Base-by-base conservation (phyloP, 1,140 invertebrate species). In the Medauroidea extradentata region DNA sequence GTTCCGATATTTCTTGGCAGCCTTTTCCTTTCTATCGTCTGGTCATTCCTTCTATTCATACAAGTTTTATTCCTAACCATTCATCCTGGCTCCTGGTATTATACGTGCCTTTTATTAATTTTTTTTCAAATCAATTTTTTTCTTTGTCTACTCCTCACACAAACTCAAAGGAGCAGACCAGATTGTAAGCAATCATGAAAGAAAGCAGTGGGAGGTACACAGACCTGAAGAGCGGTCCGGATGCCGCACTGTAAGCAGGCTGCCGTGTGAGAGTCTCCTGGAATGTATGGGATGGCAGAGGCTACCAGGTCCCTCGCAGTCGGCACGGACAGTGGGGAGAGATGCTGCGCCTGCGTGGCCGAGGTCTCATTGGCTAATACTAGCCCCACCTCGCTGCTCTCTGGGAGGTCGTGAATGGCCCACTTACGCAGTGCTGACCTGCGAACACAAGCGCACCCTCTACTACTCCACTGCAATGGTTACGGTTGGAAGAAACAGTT, bases 351-450 rank as follows among this genome's bases (percentile, higher is more conserved):
- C 19, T 69, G 68, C 54, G 67, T 74, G 24, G 73, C 71, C 61
- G 58, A 68, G 23, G 66, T 73, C 43, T 74, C 75, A 57, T 75
- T 76, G 18, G 69, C 73, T 54, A 77, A 67, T 24, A 78, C 72
- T 54, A 77, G 65, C 49, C 58, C 58, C 0, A 81, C 68, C 71
- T 81, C 79, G 1, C 75, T 75, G 60, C 75, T 75, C 18, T 70
- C 66, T 0, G 77, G 76, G 3, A 83, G 63, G 65, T 81, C 78
- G 50, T 79, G 75, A 21, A 79, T 71, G 16, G 79, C 77, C 72
- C 82, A 79, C 63, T 83, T 81, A 38, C 81, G 71, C 57, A 83
- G 74, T 3, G 81, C 81, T 29, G 74, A 72, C 46, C 81, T 34
- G 29, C 29, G 29, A n/a, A n/a, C n/a, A n/a, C n/a, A n/a, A n/a